These are phyloP conservation scores for Anarsia innoxiella DNA, from an alignment of 2,888 invertebrate species.

Conservation along the genomic window DNA sequence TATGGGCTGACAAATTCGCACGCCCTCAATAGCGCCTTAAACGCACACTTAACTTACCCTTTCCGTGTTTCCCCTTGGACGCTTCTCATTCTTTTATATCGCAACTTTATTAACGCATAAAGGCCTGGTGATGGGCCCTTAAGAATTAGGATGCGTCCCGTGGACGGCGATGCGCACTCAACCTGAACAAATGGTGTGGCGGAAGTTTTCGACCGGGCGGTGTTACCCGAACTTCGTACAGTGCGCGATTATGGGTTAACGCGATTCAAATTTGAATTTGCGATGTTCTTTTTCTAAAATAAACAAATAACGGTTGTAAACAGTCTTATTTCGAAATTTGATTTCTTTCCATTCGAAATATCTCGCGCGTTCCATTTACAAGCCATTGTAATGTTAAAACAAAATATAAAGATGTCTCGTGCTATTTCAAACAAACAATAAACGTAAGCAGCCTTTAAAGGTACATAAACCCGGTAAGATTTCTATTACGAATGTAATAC, in stretches of 20 bases:
- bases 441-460: not conserved
- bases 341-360: not conserved
- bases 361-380: not conserved
- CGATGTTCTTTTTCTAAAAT: constrained; percentile 20
- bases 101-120: constrained; percentile 76
- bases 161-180: constrained; percentile 50
- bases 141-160: constrained; percentile 73
- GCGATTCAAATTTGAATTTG: constrained; percentile 58
- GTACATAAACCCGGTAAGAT: constrained; percentile 19
- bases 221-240: constrained; percentile 40
- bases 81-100: constrained; percentile 73
- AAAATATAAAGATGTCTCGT: not conserved
- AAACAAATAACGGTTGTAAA: constrained; percentile 3
- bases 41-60: constrained; percentile 72
- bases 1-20: constrained; percentile 70
- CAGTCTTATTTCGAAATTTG: not conserved
- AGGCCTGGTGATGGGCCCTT: constrained; percentile 73
- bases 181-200: constrained; percentile 69
- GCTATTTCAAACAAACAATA: not conserved
- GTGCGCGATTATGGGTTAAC: constrained; percentile 64
- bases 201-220: constrained; percentile 39
- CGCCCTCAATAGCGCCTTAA: constrained; percentile 71
- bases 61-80: constrained; percentile 70
- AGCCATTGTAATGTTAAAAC: not conserved
- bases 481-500: constrained; percentile 66